Conservation (phyloP, 2,113 vertebrate species). For the Cyphomyrus discorhynchus region DNA sequence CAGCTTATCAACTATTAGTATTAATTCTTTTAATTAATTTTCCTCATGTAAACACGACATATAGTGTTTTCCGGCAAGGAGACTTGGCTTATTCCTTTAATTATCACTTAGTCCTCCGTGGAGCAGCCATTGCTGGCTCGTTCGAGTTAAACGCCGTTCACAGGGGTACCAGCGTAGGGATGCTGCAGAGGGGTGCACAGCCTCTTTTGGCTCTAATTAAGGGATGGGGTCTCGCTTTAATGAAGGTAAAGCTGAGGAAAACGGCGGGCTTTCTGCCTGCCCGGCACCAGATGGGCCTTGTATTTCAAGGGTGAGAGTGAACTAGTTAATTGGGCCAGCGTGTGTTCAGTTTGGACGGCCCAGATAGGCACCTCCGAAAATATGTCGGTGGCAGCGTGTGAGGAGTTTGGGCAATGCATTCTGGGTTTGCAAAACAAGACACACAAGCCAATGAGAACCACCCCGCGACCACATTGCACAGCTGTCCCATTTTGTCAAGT, state of each 20-base stretch:
- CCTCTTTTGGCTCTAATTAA: background rate
- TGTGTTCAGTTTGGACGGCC: background rate
- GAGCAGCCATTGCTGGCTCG: background rate
- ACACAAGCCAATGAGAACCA: background rate
- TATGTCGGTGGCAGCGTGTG: background rate
- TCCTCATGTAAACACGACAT: background rate
- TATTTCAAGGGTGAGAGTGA: background rate
- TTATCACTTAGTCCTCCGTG: background rate
- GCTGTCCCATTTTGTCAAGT: background rate
- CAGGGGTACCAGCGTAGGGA: background rate
- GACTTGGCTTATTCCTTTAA: background rate
- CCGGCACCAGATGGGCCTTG: background rate
- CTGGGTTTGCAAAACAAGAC: background rate
- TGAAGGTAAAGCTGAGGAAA: background rate
- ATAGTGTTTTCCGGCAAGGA: background rate
- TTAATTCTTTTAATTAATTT: background rate
- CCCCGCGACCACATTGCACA: background rate
- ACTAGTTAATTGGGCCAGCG: slow-evolving; percentile 12
- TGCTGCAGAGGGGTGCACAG: background rate
- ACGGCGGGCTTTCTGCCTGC: background rate
- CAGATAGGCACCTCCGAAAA: background rate
- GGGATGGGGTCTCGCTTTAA: background rate
- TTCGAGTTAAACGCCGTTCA: background rate
- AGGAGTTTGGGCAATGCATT: background rate
- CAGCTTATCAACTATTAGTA: background rate